phyloP scores from a whole-genome alignment of 2,113 vertebrate species.

The Gadus macrocephalus region DNA sequence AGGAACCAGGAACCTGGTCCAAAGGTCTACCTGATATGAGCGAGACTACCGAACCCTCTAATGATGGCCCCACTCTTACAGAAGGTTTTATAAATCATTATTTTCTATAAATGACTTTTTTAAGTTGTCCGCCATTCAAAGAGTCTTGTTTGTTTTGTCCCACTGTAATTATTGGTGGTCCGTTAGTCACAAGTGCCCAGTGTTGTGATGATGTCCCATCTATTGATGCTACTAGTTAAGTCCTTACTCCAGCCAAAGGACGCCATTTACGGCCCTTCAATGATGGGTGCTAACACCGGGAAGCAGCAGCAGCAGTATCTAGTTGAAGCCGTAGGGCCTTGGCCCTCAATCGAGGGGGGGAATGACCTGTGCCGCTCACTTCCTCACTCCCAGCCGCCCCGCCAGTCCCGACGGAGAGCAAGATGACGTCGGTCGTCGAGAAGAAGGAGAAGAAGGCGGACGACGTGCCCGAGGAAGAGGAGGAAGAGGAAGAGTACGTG shows the following conservation, averaged over 20 bases:
- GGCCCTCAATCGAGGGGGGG: no score
- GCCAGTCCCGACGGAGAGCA: constrained; percentile 61
- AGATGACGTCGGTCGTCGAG: constrained; percentile 79
- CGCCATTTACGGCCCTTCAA: neutral
- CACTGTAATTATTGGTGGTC: constrained; percentile 23
- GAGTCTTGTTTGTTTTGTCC: neutral
- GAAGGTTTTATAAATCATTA: constrained; percentile 66
- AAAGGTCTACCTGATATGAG: constrained; percentile 70
- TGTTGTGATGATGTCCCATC: neutral
- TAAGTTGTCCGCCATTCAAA: constrained; percentile 32
- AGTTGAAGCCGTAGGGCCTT: constrained; percentile 5
- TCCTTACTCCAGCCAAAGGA: neutral
- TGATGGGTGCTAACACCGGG: constrained; percentile 2
- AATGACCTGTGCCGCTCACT: neutral
- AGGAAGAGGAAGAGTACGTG: constrained; percentile 95
- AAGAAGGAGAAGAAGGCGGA: constrained; percentile 97
- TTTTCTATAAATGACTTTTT: constrained; percentile 36
- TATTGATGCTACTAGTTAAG: neutral
- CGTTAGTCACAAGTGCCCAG: neutral
- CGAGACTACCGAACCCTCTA: constrained; percentile 69
- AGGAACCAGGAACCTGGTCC: constrained; percentile 59
- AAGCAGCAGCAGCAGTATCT: neutral
- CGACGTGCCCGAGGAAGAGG: constrained; percentile 90
- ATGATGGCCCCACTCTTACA: constrained; percentile 65
- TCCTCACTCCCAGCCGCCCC: constrained; percentile 11